These are phyloP conservation scores for Trachops cirrhosus DNA, from an alignment of 2,797 vertebrate species.

Conservation along the genomic window DNA sequence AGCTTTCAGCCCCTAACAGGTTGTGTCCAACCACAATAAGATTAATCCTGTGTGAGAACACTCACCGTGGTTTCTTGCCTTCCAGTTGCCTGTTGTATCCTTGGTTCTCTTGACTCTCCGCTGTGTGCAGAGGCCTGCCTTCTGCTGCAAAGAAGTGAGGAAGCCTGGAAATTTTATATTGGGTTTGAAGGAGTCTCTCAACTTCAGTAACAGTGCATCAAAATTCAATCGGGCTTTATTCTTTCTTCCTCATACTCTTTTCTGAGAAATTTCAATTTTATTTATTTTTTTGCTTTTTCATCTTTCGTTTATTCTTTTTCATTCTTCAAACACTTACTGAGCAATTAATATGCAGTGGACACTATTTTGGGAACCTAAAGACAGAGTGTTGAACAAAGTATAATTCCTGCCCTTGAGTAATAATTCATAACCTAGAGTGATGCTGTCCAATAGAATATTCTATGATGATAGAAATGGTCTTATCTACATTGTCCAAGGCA, in stretches of 20 bases:
- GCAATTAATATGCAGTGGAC: neutral
- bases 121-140: neutral
- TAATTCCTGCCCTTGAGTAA: neutral
- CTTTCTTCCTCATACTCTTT: neutral
- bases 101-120: neutral
- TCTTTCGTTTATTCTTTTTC: neutral
- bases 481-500: neutral
- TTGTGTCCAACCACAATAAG: neutral
- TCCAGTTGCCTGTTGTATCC: neutral
- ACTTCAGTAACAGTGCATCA: neutral
- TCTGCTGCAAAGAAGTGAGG: neutral
- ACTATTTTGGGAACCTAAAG: neutral
- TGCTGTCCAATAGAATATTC: neutral
- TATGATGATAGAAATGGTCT: neutral
- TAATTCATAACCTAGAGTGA: neutral
- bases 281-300: neutral
- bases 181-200: neutral
- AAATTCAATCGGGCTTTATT: neutral
- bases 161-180: neutral
- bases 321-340: neutral
- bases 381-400: neutral
- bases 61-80: neutral
- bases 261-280: neutral
- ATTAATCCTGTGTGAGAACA: neutral
- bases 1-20: neutral